Base-by-base conservation (phyloP, 2,888 invertebrate genomes). In the Gonocerus acuteangulatus region DNA sequence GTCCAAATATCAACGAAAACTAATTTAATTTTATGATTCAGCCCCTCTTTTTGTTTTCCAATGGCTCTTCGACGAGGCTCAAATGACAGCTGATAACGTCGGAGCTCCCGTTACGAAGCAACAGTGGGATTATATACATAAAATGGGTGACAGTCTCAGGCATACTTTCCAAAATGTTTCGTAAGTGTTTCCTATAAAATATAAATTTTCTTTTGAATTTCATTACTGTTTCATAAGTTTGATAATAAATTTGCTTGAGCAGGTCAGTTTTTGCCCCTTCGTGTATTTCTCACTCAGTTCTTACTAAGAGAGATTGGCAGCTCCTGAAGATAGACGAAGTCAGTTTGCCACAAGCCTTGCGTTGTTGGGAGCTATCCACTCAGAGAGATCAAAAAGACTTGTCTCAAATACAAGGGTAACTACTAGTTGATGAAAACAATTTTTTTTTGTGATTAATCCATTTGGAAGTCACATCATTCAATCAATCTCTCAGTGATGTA, bases 1-100 rank as follows among this genome's bases (percentile, higher is more conserved):
- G 18, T 18, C 7, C 7, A 18, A n/a, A n/a, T 2, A 48, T 13
- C n/a, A n/a, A n/a, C n/a, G n/a, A n/a, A n/a, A n/a, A n/a, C n/a
- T n/a, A n/a, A n/a, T n/a, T n/a, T n/a, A n/a, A n/a, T n/a, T n/a
- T n/a, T n/a, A n/a, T n/a, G n/a, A n/a, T n/a, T n/a, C 74, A 84
- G 94, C 89, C 54, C 92, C 94, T 0, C 79, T 95, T 22, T 95
- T 95, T 73, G 86, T 95, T 21, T 91, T 95, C 73, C 95, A 95
- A 80, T 94, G 93, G 84, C 79, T 95, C 52, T 95, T 93, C 73
- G 95, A 95, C 73, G 93, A 94, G 72, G 94, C 94, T 2, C 95
- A 95, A 77, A 85, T 95, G 80, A 85, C 89, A 27, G 92, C 89
- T 0, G 92, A 93, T 73, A 94, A 94, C 70, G 90, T 95, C 1